Conservation (phyloP, 2,113 vertebrate genomes). For the Phrynosoma blainvillii region DNA sequence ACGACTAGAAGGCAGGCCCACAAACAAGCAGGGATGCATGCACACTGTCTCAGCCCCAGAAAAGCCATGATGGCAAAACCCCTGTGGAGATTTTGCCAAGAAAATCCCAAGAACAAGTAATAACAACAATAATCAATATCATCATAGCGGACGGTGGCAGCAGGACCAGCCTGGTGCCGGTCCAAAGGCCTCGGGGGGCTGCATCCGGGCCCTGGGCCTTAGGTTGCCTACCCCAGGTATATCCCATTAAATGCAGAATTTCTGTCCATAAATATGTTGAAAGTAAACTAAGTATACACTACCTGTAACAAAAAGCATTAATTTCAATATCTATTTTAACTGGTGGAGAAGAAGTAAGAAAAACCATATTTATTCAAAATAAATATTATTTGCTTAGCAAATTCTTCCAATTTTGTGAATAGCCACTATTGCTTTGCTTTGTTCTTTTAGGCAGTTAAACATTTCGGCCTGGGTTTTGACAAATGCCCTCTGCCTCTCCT, state of each 20-base stretch:
- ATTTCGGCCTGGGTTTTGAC: conserved; percentile 37
- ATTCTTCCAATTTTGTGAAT: background rate
- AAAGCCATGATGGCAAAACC: too few species aligned
- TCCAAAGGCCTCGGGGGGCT: too few species aligned
- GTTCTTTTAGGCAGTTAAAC: conserved; percentile 22
- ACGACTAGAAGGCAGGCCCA: too few species aligned
- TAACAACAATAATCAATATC: too few species aligned
- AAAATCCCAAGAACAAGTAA: too few species aligned
- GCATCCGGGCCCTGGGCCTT: too few species aligned
- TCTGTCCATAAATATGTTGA: fast-evolving
- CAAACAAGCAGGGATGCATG: too few species aligned
- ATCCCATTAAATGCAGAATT: background rate
- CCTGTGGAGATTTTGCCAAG: too few species aligned
- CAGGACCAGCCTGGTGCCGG: too few species aligned
- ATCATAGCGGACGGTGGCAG: too few species aligned
- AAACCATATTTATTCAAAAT: background rate
- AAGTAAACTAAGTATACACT: background rate
- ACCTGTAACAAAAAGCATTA: background rate
- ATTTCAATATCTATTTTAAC: background rate
- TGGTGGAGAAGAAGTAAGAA: background rate
- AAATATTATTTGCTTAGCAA: background rate
- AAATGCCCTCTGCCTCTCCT: conserved; percentile 4
- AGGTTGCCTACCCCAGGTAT: background rate
- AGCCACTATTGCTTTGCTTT: background rate
- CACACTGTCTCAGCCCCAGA: too few species aligned